Evolutionary conservation across 2,888 invertebrate genomes (phyloP), one percentile per base, ranked within the genome.

Genomic region (Xestia xanthographa): DNA sequence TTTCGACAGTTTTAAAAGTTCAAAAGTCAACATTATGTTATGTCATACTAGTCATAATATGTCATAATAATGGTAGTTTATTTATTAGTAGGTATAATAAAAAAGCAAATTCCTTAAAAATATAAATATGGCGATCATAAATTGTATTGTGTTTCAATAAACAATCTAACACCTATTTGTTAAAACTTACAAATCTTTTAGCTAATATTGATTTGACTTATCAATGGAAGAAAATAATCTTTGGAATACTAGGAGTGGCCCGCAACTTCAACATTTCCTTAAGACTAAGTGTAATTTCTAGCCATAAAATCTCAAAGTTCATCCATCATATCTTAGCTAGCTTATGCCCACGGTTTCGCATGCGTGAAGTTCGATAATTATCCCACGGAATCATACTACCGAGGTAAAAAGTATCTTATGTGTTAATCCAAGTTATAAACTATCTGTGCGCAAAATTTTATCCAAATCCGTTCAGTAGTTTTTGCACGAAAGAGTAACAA

Each of bases 81-180:
- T 5, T 38, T 34, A 8, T 5, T 41, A 26, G 3, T 38, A 20
- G 20, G 12, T 38, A 14, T 20, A 22, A 72, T 53, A 26, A 68
- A 41, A 6, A 26, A 34, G 11, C 9, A 48, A n/a, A 56, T 9
- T 20, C 14, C 5, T 72, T 20, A 20, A 20, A 29, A 3, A 60
- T 14, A 38, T 0, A 38, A 41, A 53, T 72, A 53, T 43, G n/a
- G 17, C n/a, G 5, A 41, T 70, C 1, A 70, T 70, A 53, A 70
- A 72, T n/a, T 53, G 2, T 53, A 41, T 70, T 43, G 50, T 43
- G 43, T 53, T 67, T 26, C 17, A 34, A 20, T n/a, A 43, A 34
- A 58, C 45, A 22, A 72, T 22, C 0, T 48, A 22, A 38, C 72
- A 72, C 60, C n/a, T 71, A 34, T 22, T 58, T 72, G 45, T 14